A percentile compares a stretch with the other conserved stretches of the same genome.
Evolutionary conservation across 2,113 vertebrate species (phyloP).

Genomic region (Anguilla japonica): DNA sequence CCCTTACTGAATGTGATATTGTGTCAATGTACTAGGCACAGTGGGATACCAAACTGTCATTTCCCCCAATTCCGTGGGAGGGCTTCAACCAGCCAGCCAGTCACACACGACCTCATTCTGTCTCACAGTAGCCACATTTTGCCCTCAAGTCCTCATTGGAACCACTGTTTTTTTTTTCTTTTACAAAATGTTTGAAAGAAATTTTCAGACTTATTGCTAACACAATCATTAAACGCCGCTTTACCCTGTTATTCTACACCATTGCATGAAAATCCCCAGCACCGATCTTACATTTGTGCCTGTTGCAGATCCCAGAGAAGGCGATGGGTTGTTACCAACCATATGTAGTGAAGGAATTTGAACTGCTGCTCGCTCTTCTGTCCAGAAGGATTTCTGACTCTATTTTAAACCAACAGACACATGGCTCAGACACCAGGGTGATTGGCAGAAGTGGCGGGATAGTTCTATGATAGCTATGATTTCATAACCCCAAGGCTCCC

Average conservation of each 20-base stretch:
- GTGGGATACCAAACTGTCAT: conserved; percentile 48
- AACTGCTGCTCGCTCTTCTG: not conserved
- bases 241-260: not conserved
- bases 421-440: not conserved
- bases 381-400: not conserved
- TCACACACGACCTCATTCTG: conserved; percentile 69
- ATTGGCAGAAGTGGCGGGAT: not conserved
- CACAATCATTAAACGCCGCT: not conserved
- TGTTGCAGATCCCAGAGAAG: not conserved
- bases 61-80: conserved; percentile 40
- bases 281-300: not conserved
- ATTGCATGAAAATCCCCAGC: not conserved
- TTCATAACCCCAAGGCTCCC: not conserved
- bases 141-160: conserved; percentile 46
- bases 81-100: conserved; percentile 56
- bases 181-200: not conserved
- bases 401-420: not conserved
- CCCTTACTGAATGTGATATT: not conserved
- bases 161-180: not conserved
- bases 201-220: not conserved
- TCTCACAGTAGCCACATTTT: conserved; percentile 61
- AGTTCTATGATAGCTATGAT: not conserved
- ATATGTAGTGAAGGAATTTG: not conserved
- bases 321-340: not conserved
- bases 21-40: conserved; percentile 28